Conservation (phyloP, 2,797 vertebrate species). For the Pangasius larnaudii region DNA sequence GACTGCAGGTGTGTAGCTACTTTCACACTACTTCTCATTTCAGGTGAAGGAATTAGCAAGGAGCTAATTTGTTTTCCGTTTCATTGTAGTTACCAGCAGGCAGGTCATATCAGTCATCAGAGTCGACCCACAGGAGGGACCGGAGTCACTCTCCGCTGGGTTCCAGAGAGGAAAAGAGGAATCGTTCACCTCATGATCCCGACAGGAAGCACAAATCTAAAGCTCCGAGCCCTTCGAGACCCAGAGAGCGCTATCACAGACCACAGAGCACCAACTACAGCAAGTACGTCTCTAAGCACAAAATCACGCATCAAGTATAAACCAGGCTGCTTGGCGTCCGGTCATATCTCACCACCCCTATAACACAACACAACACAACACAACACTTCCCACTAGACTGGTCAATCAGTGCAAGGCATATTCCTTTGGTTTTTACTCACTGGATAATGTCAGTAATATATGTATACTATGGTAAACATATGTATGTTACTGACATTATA, state of each 20-base stretch:
- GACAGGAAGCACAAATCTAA: conserved; percentile 64
- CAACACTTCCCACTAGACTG: too few relatives aligned
- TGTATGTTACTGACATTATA: background rate
- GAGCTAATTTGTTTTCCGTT: background rate
- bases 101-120: conserved; percentile 62
- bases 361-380: too few relatives aligned
- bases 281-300: conserved; percentile 70
- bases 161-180: conserved; percentile 62
- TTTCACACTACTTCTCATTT: too few relatives aligned
- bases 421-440: too few relatives aligned
- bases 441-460: too few relatives aligned
- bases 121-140: conserved; percentile 56
- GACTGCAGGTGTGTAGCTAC: conserved; percentile 81
- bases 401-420: too few relatives aligned
- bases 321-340: too few relatives aligned
- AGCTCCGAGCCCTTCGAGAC: conserved; percentile 68
- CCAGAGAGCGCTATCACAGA: conserved; percentile 68
- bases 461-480: too few relatives aligned
- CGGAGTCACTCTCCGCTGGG: conserved; percentile 78
- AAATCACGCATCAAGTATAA: too few relatives aligned
- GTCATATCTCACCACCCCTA: background rate
- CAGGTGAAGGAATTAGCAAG: background rate
- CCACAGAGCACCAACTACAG: conserved; percentile 74
- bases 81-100: conserved; percentile 72
- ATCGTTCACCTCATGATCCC: conserved; percentile 56